Evolutionary conservation across 92 coral and sea anemone genomes (phyloP), one percentile per base, ranked within the genome.

Genomic region (Epizoanthus stellaris): DNA sequence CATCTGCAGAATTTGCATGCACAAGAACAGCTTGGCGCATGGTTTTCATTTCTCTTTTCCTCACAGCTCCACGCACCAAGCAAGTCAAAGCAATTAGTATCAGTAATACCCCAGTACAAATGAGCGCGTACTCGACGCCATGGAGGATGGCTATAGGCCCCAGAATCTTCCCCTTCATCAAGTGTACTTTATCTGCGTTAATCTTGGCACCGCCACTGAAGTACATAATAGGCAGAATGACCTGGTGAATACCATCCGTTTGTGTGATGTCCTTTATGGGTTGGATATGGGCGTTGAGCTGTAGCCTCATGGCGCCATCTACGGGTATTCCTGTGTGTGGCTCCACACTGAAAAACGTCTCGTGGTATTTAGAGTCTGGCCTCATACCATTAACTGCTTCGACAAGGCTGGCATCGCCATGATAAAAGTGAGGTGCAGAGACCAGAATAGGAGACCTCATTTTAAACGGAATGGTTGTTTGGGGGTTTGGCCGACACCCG

Each of bases 381-480:
- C 71, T 19, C 15, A 95, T 67, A 3, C 98, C 98, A 72, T 59
- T 58, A 6, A 93, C 92, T n/a, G 76, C 87, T 16, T 83, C 82
- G 34, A 90, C 86, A 70, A 95, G 89, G n/a, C 61, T 45, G 7
- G 88, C 86, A 67, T 93, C 98, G 16, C 97, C 98, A 23, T 89
- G 91, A 77, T 91, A 91, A 81, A 95, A 95, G 71, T 95, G 98
- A 10, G 98, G 98, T 56, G 93, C 87, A 6, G 98, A 95, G 14
- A 94, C 85, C 13, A 95, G 90, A n/a, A 95, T 90, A 3, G 93
- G 97, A 85, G 16, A 84, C 70, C 58, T 75, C 76, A 45, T 73
- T 65, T 11, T 91, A 85, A 75, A 75, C 13, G 66, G 91, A 45
- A 75, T 82, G 21, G 61, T 62, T 25, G 77, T 79, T 82, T 68